phyloP scores from a whole-genome alignment of 2,797 vertebrate species.

The Pseudocheirus occidentalis region DNA sequence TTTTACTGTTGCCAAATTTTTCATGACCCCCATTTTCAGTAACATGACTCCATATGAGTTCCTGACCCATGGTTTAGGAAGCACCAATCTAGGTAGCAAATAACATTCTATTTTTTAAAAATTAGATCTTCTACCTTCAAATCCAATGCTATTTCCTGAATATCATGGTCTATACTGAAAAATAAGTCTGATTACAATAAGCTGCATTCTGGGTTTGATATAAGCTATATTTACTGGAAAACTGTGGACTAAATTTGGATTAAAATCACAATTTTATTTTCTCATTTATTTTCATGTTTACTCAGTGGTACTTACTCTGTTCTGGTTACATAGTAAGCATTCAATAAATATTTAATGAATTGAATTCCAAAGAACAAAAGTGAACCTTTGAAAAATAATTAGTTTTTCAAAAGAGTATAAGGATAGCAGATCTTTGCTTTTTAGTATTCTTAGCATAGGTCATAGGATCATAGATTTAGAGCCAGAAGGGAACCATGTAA shows the following conservation, averaged over 20 bases:
- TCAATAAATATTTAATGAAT: constrained; percentile 38
- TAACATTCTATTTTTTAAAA: background rate
- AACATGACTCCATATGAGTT: too few relatives aligned
- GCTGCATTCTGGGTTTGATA: background rate
- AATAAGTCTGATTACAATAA: background rate
- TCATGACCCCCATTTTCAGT: too few relatives aligned
- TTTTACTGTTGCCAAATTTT: too few relatives aligned
- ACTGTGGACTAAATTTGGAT: background rate
- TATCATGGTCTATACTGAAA: background rate
- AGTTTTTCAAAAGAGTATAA: constrained; percentile 40
- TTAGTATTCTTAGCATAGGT: background rate
- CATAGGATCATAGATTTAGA: too few relatives aligned
- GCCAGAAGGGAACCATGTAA: too few relatives aligned
- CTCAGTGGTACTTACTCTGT: background rate
- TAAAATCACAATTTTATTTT: background rate
- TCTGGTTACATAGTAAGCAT: background rate
- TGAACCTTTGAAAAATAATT: constrained; percentile 19
- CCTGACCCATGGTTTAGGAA: too few relatives aligned
- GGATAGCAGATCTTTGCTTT: background rate
- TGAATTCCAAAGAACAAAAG: constrained; percentile 5
- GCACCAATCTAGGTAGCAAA: background rate
- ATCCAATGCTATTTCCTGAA: background rate
- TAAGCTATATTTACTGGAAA: background rate
- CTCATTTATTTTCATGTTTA: background rate
- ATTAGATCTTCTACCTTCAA: background rate